Conservation (phyloP, 2,797 vertebrate species). For the Coccyzus lansbergi region DNA sequence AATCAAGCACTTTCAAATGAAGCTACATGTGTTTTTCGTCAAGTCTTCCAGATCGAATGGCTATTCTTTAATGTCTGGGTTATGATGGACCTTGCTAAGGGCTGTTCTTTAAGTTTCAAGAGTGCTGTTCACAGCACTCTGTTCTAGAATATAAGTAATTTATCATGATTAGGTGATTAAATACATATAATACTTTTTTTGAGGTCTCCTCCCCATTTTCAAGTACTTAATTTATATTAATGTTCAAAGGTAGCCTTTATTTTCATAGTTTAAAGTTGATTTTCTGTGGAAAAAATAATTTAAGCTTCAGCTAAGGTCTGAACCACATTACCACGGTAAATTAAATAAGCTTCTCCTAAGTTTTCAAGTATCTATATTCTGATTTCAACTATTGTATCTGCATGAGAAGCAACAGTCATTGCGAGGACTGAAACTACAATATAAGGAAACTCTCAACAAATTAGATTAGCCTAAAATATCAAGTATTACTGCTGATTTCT, state of each 20-base stretch:
- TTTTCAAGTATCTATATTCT: not conserved
- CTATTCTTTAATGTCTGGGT: not conserved
- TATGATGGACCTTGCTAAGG: not conserved
- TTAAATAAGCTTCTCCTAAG: not conserved
- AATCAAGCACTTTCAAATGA: not conserved
- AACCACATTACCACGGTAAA: not conserved
- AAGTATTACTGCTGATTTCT: not conserved
- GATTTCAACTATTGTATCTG: not conserved
- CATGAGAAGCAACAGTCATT: not conserved
- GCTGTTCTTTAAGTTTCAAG: not conserved
- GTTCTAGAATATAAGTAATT: not conserved
- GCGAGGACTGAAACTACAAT: not conserved
- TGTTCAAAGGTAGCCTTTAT: not conserved
- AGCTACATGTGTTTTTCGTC: not conserved
- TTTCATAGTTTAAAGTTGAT: not conserved
- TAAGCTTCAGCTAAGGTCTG: not conserved
- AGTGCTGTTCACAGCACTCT: not conserved
- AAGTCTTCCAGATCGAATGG: not conserved
- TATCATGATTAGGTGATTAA: not conserved
- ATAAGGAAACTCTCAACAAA: not conserved
- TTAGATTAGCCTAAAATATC: not conserved
- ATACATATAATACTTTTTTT: not conserved
- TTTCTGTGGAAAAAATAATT: not conserved
- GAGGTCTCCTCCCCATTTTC: not conserved
- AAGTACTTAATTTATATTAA: not conserved